These are phyloP conservation scores for Lithophane ornitopus DNA, from an alignment of 2,888 invertebrate species.

Conservation along the genomic window DNA sequence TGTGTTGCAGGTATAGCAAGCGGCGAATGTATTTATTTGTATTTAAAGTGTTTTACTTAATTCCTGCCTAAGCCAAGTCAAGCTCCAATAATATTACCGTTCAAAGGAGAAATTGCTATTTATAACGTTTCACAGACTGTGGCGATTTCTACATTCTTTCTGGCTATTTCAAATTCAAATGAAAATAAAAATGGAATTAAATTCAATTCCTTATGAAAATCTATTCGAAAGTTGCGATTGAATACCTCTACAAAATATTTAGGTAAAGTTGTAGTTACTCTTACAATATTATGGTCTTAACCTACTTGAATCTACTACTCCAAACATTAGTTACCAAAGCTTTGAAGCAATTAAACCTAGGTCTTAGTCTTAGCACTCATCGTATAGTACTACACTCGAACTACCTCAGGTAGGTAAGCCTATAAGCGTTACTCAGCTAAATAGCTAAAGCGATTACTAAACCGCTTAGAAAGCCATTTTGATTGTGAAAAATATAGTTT, in stretches of 20 bases:
- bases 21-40: background rate
- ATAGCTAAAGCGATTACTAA: slow-evolving; percentile 36
- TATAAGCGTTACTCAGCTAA: slow-evolving; percentile 19
- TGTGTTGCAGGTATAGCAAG: slow-evolving; percentile 23
- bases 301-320: background rate
- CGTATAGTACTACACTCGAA: background rate
- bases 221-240: too few relatives aligned
- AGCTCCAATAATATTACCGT: background rate
- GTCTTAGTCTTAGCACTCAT: background rate
- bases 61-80: background rate
- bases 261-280: background rate
- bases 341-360: slow-evolving; percentile 15
- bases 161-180: background rate
- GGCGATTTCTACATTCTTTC: background rate
- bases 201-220: background rate
- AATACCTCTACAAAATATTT: too few relatives aligned
- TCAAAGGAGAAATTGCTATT: background rate
- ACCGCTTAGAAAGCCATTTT: slow-evolving; percentile 46
- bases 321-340: slow-evolving; percentile 18
- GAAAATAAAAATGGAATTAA: background rate
- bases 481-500: slow-evolving; percentile 28
- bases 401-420: slow-evolving; percentile 6
- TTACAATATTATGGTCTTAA: background rate
- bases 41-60: slow-evolving; percentile 10
- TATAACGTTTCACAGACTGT: background rate